phyloP scores from a whole-genome alignment of 2,797 vertebrate genomes.

The Tadarida brasiliensis region DNA sequence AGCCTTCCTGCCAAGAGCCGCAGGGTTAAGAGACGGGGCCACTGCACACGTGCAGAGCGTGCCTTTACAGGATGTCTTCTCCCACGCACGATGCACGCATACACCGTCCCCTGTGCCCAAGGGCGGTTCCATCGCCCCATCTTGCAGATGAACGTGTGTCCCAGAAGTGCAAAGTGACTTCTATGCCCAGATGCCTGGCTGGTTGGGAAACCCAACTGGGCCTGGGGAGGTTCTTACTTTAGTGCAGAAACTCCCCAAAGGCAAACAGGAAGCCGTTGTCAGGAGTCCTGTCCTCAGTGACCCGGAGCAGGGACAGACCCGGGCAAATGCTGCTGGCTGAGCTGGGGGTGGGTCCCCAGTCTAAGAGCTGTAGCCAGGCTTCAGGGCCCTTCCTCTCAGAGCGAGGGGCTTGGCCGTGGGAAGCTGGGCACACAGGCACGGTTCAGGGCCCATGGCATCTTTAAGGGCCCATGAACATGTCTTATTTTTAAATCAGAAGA shows the following conservation, averaged over 20 bases:
- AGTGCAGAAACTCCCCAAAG: not conserved
- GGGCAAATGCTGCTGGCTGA: accelerated
- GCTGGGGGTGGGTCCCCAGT: not conserved
- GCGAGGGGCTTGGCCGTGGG: accelerated
- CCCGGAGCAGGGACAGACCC: not conserved
- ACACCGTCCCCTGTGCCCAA: not conserved
- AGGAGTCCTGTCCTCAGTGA: not conserved
- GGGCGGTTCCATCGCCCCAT: accelerated
- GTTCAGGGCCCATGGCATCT: accelerated
- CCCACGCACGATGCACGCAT: accelerated
- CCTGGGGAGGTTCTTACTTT: not conserved
- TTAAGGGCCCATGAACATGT: too few species aligned
- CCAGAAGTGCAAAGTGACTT: accelerated
- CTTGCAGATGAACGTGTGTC: not conserved
- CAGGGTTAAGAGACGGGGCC: accelerated
- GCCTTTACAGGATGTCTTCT: accelerated
- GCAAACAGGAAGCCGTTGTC: not conserved
- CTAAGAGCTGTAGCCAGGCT: not conserved
- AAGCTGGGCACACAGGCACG: not conserved
- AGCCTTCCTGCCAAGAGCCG: accelerated
- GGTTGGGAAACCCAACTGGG: not conserved
- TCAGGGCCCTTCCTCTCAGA: not conserved
- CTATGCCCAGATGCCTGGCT: accelerated
- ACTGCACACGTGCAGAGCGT: accelerated
- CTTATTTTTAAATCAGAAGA: not conserved